phyloP scores from a whole-genome alignment of 2,113 vertebrate species.

The Apodemus speciosus region DNA sequence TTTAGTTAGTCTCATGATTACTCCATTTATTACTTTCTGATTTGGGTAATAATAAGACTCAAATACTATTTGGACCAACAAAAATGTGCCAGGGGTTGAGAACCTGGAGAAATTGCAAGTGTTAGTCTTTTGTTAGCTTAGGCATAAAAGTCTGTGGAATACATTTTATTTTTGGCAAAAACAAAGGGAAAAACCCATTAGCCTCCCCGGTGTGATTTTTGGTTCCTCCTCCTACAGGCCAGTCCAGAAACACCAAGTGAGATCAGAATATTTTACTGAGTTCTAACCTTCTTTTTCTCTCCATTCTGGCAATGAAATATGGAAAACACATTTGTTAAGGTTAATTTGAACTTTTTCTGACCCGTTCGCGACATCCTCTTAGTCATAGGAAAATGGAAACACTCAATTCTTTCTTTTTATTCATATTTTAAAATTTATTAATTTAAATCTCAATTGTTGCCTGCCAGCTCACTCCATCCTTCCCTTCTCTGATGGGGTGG shows the following conservation, averaged over 20 bases:
- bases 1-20: background rate
- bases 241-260: conserved; percentile 72
- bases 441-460: no score
- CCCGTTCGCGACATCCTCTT: conserved; percentile 61
- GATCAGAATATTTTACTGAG: conserved; percentile 77
- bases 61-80: conserved; percentile 16
- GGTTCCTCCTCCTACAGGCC: conserved; percentile 52
- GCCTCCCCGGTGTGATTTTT: conserved; percentile 58
- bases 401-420: no score
- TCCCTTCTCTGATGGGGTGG: no score
- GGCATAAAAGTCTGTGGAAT: conserved; percentile 54
- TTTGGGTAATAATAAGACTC: no score
- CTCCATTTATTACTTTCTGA: background rate
- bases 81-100: background rate
- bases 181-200: conserved; percentile 79
- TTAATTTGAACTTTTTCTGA: conserved; percentile 78
- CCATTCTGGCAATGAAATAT: conserved; percentile 69
- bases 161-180: conserved; percentile 78
- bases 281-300: conserved; percentile 65
- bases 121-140: conserved; percentile 60
- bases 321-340: conserved; percentile 77
- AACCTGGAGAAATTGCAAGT: conserved; percentile 38
- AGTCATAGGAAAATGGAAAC: conserved; percentile 58
- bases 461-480: no score
- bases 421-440: no score